Evolutionary conservation across 2,113 vertebrate species (phyloP).

Genomic region (Peromyscus maniculatus): DNA sequence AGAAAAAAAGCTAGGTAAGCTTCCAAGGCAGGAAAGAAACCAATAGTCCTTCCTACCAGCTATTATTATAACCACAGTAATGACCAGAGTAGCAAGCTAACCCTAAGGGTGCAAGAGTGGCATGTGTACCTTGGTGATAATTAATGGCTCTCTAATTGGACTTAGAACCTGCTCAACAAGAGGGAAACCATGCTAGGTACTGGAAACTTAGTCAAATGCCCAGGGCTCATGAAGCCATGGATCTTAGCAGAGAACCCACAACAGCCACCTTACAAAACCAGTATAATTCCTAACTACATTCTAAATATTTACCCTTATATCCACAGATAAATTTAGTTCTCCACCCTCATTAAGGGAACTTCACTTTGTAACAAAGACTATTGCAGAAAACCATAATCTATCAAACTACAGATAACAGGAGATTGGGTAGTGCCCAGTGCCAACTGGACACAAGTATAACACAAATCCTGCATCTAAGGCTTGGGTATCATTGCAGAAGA

Average conservation of each 20-base stretch:
- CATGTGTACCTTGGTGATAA: no score
- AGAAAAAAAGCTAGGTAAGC: neutral
- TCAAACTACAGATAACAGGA: neutral
- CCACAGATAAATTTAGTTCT: neutral
- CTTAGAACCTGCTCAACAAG: neutral
- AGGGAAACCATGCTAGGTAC: neutral
- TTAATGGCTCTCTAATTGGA: neutral
- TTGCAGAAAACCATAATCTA: neutral
- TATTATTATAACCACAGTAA: neutral
- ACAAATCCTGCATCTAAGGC: neutral
- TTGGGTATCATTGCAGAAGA: neutral
- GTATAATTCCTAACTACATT: neutral
- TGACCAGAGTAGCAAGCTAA: neutral
- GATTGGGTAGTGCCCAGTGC: neutral
- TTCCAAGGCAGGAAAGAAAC: neutral
- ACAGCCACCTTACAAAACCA: neutral
- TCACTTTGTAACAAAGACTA: neutral
- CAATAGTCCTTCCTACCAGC: neutral
- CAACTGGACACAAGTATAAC: neutral
- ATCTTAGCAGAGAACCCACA: neutral
- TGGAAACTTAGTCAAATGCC: neutral
- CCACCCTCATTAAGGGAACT: neutral
- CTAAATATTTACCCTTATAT: neutral
- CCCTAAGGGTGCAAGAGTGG: neutral
- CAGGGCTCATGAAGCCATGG: neutral